Base-by-base conservation (phyloP, 2,113 vertebrate species). In the Ctenodactylus gundi region DNA sequence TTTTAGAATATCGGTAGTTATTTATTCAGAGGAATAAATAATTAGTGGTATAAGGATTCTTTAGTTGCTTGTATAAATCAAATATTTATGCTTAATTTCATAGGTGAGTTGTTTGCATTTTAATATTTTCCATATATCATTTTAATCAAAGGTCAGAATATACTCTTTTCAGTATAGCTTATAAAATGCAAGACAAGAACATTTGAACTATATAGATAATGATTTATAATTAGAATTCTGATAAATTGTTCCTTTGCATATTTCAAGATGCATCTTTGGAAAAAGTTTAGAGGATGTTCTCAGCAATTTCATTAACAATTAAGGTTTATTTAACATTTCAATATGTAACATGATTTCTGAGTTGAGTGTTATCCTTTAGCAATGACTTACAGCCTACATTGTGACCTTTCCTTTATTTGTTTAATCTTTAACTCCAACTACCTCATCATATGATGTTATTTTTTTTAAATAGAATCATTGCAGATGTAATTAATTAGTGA, bases 211-310 rank as follows among this genome's bases (percentile, higher is more conserved):
- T 95, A 82, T 90, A 92, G 67, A 72, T 91, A 91, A 88, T 95
- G 81, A 96, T 88, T 97, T 84, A 95, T 94, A 93, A 96, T 96
- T 96, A 96, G 65, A 94, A 90, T 49, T 91, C 55, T 97, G 87
- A 95, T 81, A 93, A 96, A 96, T 95, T 95, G 70, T 91, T 93
- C 25, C 83, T 92, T 94, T 93, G 41, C 65, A 85, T 92, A 95
- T 94, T 91, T 97, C 88, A 95, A 92, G 17, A 90, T 92, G 18
- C 78, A 90, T 93, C 68, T 95, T 96, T 90, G 81, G 57, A 89
- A 95, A 90, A 92, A 9, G 85, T 86, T 86, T 92, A 76, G 70
- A 93, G 92, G 68, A 88, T 73, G 72, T 65, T 92, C 57, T 68
- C 46, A 90, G 51, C 41, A 77, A 67, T 88, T 94, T 85, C 23